Percentiles rank a stretch among this genome's conserved stretches.
These are phyloP conservation scores for Recurvirostra avosetta DNA, from an alignment of 2,113 vertebrate genomes.

Conservation along the genomic window DNA sequence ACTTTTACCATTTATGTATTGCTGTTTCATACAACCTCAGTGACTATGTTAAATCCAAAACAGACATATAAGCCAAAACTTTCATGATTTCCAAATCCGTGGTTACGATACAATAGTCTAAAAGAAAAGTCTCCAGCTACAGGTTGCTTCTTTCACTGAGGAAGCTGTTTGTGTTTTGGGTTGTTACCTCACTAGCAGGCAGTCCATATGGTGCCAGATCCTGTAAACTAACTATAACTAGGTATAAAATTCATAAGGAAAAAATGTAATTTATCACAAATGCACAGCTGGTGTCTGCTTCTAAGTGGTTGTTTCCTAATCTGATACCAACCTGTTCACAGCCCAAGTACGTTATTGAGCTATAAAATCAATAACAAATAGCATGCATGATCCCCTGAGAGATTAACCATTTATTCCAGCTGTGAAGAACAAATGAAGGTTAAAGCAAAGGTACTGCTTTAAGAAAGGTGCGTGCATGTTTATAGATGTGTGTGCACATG, in stretches of 20 bases:
- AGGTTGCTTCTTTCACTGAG: slow-evolving; percentile 14
- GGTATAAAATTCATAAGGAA: slow-evolving; percentile 68
- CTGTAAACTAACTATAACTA: slow-evolving; percentile 68
- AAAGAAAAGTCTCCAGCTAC: slow-evolving; percentile 40
- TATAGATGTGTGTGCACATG: neutral
- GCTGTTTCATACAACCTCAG: slow-evolving; percentile 38
- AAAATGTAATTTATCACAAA: slow-evolving; percentile 73
- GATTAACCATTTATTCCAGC: slow-evolving; percentile 67
- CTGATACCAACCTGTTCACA: slow-evolving; percentile 65
- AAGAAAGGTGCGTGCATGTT: neutral
- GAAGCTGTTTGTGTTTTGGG: neutral
- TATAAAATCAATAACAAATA: slow-evolving; percentile 76
- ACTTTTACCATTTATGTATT: slow-evolving; percentile 34
- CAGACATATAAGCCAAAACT: slow-evolving; percentile 45
- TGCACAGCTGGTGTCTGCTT: slow-evolving; percentile 69
- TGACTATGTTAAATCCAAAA: slow-evolving; percentile 19
- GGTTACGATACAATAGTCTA: neutral
- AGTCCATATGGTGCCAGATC: slow-evolving; percentile 70
- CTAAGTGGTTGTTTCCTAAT: slow-evolving; percentile 74
- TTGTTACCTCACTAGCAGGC: slow-evolving; percentile 23
- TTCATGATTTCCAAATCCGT: slow-evolving; percentile 46
- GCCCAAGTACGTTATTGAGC: slow-evolving; percentile 57
- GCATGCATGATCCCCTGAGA: slow-evolving; percentile 58
- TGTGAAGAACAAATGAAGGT: slow-evolving; percentile 76
- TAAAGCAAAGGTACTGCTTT: neutral